Percentiles rank a stretch among this genome's conserved stretches.
These are phyloP conservation scores for Sebastes miniatus DNA, from an alignment of 2,797 vertebrate genomes.

Conservation along the genomic window DNA sequence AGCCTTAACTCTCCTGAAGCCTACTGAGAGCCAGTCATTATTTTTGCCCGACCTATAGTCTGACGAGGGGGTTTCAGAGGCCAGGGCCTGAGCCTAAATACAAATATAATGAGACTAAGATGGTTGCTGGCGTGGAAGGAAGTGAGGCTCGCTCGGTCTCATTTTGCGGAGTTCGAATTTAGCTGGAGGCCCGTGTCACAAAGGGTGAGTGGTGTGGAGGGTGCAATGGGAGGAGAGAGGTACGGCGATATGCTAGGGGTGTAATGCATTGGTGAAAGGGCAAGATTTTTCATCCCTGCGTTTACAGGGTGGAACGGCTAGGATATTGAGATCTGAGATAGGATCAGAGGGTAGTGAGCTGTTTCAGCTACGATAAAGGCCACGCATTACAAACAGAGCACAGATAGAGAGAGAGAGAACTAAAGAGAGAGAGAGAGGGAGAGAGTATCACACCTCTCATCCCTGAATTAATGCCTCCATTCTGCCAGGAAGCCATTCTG, in stretches of 20 bases:
- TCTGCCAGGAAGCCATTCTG: conserved; percentile 79
- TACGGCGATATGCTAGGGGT: conserved; percentile 72
- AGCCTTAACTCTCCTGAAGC: conserved; percentile 75
- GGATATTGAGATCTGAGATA: conserved; percentile 84
- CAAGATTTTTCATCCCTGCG: conserved; percentile 82
- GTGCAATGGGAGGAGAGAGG: conserved; percentile 66
- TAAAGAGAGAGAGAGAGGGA: conserved; percentile 36
- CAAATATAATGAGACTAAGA: conserved; percentile 79
- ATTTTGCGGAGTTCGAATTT: conserved; percentile 73
- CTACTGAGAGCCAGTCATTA: conserved; percentile 76
- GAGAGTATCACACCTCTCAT: conserved; percentile 79
- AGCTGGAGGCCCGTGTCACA: conserved; percentile 77
- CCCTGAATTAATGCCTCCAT: conserved; percentile 83
- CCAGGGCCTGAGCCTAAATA: conserved; percentile 68
- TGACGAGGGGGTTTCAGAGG: conserved; percentile 58
- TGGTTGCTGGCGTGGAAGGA: conserved; percentile 66
- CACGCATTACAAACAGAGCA: conserved; percentile 77
- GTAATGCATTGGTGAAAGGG: conserved; percentile 80
- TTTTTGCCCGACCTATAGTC: conserved; percentile 74
- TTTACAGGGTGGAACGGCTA: conserved; percentile 82
- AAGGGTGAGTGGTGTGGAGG: conserved; percentile 75
- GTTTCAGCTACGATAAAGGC: conserved; percentile 82
- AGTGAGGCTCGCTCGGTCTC: conserved; percentile 72
- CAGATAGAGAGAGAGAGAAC: conserved; percentile 48
- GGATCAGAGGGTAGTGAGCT: conserved; percentile 83